Percentiles rank a stretch among this genome's conserved stretches.
Evolutionary conservation across 2,888 invertebrate genomes (phyloP).

Genomic region (Julus scandinavius): DNA sequence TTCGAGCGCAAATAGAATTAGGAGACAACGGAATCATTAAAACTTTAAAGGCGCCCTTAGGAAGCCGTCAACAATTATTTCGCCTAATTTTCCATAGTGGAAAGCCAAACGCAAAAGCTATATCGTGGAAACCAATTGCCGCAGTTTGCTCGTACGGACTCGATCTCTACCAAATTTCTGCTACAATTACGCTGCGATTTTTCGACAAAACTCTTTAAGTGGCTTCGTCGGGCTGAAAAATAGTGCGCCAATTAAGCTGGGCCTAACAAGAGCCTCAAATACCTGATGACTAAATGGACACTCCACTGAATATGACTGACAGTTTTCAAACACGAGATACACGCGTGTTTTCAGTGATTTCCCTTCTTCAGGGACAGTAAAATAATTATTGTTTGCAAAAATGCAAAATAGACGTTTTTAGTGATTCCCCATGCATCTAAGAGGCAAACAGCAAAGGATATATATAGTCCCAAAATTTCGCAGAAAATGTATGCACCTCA

Average conservation of each 20-base stretch:
- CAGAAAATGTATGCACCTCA: too few species aligned
- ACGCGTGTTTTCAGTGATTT: neutral
- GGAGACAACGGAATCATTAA: constrained; percentile 14
- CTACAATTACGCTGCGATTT: neutral
- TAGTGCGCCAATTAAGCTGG: neutral
- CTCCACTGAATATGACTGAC: neutral
- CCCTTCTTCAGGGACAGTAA: neutral
- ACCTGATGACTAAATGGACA: too few species aligned
- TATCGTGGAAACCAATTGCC: neutral
- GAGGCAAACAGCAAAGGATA: too few species aligned
- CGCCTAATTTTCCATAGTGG: neutral
- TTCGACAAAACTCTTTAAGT: neutral
- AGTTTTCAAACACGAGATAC: neutral
- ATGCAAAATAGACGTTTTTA: too few species aligned
- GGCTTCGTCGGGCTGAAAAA: neutral
- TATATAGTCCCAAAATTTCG: too few species aligned
- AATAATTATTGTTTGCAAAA: too few species aligned
- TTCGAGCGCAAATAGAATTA: constrained; percentile 28
- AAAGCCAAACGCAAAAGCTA: neutral
- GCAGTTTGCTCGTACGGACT: neutral
- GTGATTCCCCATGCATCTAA: too few species aligned
- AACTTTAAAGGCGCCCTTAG: constrained; percentile 36
- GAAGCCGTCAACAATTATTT: constrained; percentile 43
- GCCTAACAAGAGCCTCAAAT: neutral
- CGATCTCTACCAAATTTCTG: neutral